phyloP scores from a whole-genome alignment of 2,888 invertebrate genomes.

The Geotrupes spiniger region DNA sequence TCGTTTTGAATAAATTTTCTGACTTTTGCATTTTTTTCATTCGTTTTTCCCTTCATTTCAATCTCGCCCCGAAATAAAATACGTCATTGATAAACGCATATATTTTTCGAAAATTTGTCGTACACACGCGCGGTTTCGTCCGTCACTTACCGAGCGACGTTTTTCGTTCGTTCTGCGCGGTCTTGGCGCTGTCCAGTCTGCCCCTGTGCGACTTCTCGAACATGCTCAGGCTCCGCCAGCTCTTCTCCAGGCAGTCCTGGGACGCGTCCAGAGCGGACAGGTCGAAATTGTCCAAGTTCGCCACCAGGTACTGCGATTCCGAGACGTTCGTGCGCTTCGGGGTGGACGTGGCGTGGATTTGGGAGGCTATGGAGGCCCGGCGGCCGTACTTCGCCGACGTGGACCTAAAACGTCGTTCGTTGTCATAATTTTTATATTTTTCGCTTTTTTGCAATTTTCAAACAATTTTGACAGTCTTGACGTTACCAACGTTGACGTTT shows the following conservation, averaged over 20 bases:
- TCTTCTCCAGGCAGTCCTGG: conserved; percentile 33
- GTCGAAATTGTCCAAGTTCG: conserved; percentile 31
- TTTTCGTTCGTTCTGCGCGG: conserved; percentile 17
- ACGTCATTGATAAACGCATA: conserved; percentile 12
- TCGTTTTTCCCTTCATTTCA: too few relatives aligned
- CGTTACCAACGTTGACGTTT: too few relatives aligned
- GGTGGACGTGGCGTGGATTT: conserved; percentile 29
- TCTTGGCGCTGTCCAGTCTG: conserved; percentile 36
- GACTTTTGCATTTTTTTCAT: too few relatives aligned
- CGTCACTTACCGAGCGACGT: conserved; percentile 22
- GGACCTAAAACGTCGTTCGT: conserved; percentile 13
- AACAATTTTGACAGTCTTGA: too few relatives aligned
- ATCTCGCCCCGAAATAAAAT: too few relatives aligned
- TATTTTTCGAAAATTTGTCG: too few relatives aligned
- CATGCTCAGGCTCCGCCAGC: conserved; percentile 38
- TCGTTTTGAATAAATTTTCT: too few relatives aligned
- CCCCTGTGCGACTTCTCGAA: conserved; percentile 43
- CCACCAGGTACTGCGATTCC: conserved; percentile 35
- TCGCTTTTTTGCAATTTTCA: too few relatives aligned
- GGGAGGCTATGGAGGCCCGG: conserved; percentile 36
- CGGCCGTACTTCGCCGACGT: conserved; percentile 38
- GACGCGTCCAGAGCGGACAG: conserved; percentile 22
- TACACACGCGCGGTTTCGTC: too few relatives aligned
- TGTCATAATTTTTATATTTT: too few relatives aligned
- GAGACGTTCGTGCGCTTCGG: conserved; percentile 33